phyloP scores from a whole-genome alignment of 2,113 vertebrate species.

The Hemiscyllium ocellatum region DNA sequence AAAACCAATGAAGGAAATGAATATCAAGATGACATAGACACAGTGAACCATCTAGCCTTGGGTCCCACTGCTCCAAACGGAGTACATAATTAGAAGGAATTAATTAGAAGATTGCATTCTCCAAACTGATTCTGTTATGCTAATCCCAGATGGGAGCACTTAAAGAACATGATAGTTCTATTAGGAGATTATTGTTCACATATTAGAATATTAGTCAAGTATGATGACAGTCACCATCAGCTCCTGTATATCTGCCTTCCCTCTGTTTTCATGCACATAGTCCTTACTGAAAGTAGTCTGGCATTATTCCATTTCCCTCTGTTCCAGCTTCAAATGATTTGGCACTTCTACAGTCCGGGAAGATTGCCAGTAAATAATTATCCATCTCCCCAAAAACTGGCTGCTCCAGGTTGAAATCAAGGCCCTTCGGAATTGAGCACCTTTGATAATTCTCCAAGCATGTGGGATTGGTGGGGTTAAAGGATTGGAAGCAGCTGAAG shows the following conservation, averaged over 20 bases:
- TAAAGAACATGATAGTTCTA: not conserved
- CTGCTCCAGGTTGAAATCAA: not conserved
- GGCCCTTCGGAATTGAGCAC: not conserved
- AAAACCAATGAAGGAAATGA: not conserved
- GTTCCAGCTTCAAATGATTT: not conserved
- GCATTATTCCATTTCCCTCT: not conserved
- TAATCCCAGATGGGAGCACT: not conserved
- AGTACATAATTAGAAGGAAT: not conserved
- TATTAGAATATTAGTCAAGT: not conserved
- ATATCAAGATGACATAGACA: not conserved
- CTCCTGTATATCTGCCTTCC: not conserved
- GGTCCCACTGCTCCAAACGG: not conserved
- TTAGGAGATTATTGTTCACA: not conserved
- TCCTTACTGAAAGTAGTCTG: not conserved
- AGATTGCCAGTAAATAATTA: slow-evolving; percentile 10
- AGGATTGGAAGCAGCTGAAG: not conserved
- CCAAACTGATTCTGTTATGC: not conserved
- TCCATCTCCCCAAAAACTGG: not conserved
- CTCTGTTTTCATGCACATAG: not conserved
- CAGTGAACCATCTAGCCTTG: not conserved
- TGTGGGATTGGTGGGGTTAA: not conserved
- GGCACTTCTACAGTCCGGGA: not conserved
- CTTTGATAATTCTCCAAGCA: not conserved
- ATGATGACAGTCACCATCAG: not conserved
- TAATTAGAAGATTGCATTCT: slow-evolving; percentile 1